Evolutionary conservation across 2,113 vertebrate species (phyloP), one percentile per base, ranked within the genome.

Genomic region (Rhipidura dahli): DNA sequence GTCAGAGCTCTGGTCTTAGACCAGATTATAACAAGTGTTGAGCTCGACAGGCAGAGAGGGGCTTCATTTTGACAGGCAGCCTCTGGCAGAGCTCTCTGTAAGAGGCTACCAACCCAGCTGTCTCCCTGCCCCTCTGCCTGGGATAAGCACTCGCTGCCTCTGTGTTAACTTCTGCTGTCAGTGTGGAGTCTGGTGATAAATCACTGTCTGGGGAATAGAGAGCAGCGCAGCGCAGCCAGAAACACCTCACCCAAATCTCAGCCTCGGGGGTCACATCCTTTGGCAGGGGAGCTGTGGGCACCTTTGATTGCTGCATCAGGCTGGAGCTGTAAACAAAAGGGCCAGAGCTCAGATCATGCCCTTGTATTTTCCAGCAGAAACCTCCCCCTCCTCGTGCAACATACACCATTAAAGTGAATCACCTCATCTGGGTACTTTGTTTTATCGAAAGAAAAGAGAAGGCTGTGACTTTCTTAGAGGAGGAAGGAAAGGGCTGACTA

Each of bases 71-170:
- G 76, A 91, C 77, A 89, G 35, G 81, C 65, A 93, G 84, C 44
- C 89, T 56, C 83, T 89, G 83, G 72, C 93, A 94, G 83, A 92
- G 44, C 77, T 92, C 84, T 71, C 70, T 5, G 2, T 75, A 84
- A 82, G 77, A 89, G 82, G 73, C 87, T 94, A 93, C 90, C 83
- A 93, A 42, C 64, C 54, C 90, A 95, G 91, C 92, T 92, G 86
- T 83, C 88, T 93, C 75, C 54, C 61, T 94, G 71, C 79, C 72
- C 80, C 91, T 95, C 68, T 92, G 83, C 54, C 79, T 83, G 69
- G 60, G 76, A 83, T 83, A 85, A 83, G 59, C 47, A 26, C 71
- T 86, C 60, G 3, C 68, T 91, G 89, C 60, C 1, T 31, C 65
- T 63, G 50, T 13, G 14, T 82, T 96, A 87, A 82, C 65, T 93